These are phyloP conservation scores for Picus viridis DNA, from an alignment of 2,797 vertebrate genomes.

Conservation along the genomic window DNA sequence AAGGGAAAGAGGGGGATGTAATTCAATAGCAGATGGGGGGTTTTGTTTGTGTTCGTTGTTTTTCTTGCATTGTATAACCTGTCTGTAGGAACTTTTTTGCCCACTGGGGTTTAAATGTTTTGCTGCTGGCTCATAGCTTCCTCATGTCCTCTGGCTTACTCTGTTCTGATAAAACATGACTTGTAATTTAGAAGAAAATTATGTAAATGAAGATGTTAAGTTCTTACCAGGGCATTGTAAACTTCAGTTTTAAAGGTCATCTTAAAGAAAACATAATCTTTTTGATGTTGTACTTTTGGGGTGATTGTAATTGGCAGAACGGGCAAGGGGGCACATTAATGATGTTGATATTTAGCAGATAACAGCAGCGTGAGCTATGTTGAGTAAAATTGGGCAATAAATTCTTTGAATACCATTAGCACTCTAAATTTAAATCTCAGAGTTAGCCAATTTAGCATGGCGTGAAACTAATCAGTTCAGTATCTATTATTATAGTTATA, in stretches of 20 bases:
- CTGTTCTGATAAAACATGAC: constrained; percentile 32
- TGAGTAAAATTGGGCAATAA: not conserved
- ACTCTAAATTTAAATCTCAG: not conserved
- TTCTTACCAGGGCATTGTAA: constrained; percentile 46
- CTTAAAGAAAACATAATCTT: constrained; percentile 22
- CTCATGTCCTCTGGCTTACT: constrained; percentile 11
- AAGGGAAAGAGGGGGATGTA: not conserved
- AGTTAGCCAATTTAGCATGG: not conserved
- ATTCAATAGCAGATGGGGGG: not conserved
- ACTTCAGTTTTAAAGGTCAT: constrained; percentile 63
- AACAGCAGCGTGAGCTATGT: not conserved
- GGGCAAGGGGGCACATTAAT: not conserved
- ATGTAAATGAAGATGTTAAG: constrained; percentile 54
- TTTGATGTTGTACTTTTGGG: constrained; percentile 35
- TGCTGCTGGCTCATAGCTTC: constrained; percentile 27
- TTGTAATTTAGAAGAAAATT: constrained; percentile 59
- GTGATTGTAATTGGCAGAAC: constrained; percentile 15
- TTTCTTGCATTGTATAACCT: constrained; percentile 29
- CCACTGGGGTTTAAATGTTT: not conserved
- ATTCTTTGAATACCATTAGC: not conserved
- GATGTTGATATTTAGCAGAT: constrained; percentile 5
- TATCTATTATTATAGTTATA: not conserved
- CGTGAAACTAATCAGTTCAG: not conserved
- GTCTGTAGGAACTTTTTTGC: not conserved
- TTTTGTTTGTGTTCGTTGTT: not conserved